A percentile compares a stretch with the other conserved stretches of the same genome.
Conservation (phyloP, 1,140 invertebrate species). For the Telenomus remus region DNA sequence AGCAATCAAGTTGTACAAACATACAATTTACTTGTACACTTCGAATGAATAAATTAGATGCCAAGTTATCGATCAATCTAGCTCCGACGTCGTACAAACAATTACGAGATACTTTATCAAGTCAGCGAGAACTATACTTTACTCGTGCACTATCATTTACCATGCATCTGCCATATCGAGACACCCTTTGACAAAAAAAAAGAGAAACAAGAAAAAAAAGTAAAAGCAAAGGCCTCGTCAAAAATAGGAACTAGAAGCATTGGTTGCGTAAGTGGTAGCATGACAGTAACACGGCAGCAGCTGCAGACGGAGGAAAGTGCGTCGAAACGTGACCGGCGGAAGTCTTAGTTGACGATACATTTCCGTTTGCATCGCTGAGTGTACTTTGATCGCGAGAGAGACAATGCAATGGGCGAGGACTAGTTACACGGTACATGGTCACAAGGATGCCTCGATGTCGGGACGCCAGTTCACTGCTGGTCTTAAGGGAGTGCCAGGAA, state of each 20-base stretch:
- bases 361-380: conserved; percentile 60
- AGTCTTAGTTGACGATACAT: conserved; percentile 65
- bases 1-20: conserved; percentile 18
- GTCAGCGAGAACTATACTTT: conserved; percentile 17
- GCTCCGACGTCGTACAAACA: conserved; percentile 8
- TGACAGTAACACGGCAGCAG: conserved; percentile 42
- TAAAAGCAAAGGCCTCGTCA: conserved; percentile 19
- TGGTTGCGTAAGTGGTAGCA: conserved; percentile 41
- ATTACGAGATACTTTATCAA: conserved; percentile 22
- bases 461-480: conserved; percentile 50
- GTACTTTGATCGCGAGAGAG: conserved; percentile 59
- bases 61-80: conserved; percentile 30
- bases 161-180: too few relatives aligned
- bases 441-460: conserved; percentile 58
- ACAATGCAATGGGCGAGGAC: conserved; percentile 67
- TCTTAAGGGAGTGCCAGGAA: conserved; percentile 69
- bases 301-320: conserved; percentile 60
- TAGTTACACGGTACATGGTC: conserved; percentile 65
- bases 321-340: conserved; percentile 65
- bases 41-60: conserved; percentile 18
- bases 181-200: too few relatives aligned
- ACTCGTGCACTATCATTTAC: conserved; percentile 24
- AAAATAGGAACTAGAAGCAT: conserved; percentile 17
- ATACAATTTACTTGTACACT: conserved; percentile 20
- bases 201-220: too few relatives aligned